Evolutionary conservation across 2,888 invertebrate genomes (phyloP).

Genomic region (Leucozona laternaria): DNA sequence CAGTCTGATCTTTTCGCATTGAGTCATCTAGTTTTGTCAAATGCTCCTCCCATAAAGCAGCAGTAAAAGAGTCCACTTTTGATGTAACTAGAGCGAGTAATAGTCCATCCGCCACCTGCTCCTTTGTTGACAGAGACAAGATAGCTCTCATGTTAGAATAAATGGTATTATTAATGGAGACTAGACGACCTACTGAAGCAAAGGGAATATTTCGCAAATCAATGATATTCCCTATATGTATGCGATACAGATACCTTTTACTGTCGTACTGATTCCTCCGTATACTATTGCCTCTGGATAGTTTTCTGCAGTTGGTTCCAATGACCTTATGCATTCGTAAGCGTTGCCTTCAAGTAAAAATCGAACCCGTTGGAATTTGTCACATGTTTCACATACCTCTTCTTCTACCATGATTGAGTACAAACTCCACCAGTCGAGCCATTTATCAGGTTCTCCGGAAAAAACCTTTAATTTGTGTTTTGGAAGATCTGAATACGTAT

Average conservation of each 20-base stretch:
- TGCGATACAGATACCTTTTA: constrained; percentile 14
- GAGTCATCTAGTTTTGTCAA: background rate
- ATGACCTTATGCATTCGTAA: no score
- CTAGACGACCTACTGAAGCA: background rate
- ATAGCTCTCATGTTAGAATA: background rate
- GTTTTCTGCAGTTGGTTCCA: no score
- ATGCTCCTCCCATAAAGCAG: background rate
- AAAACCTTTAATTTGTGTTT: constrained; percentile 15
- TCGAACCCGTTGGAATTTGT: background rate
- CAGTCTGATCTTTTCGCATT: background rate
- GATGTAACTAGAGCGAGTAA: no score
- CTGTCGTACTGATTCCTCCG: no score
- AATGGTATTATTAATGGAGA: background rate
- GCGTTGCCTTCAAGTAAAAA: constrained; percentile 7
- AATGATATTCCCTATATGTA: background rate
- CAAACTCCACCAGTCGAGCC: constrained; percentile 4
- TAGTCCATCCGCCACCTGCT: background rate
- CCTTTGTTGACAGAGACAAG: background rate
- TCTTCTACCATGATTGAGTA: constrained; percentile 6
- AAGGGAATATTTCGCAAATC: background rate
- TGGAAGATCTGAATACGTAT: no score
- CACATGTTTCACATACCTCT: background rate
- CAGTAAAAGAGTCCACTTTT: no score
- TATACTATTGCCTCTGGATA: no score
- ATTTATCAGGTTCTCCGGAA: background rate